A percentile compares a stretch with the other conserved stretches of the same genome.
Conservation (phyloP, 2,888 invertebrate genomes). For the Drosophila cognata region DNA sequence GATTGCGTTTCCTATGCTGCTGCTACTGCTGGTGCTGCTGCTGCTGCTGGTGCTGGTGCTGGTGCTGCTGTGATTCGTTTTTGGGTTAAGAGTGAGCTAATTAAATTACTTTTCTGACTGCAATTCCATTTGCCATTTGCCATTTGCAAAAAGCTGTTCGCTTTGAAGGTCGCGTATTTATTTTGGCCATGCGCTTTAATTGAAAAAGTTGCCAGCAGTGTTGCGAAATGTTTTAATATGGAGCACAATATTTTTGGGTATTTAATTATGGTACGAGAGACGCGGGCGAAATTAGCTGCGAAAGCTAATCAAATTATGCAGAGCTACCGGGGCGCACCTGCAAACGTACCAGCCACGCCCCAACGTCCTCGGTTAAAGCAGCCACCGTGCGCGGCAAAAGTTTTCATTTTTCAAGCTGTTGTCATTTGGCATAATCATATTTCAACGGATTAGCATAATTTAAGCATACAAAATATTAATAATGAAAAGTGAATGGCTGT, state of each 20-base stretch:
- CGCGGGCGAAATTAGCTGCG: conserved; percentile 68
- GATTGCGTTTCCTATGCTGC: not conserved
- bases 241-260: conserved; percentile 32
- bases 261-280: conserved; percentile 67
- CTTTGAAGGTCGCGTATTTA: conserved; percentile 73
- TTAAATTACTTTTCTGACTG: conserved; percentile 75
- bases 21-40: not conserved
- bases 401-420: conserved; percentile 69
- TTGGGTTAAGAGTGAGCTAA: conserved; percentile 63
- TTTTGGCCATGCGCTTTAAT: conserved; percentile 58
- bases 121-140: conserved; percentile 66
- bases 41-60: not conserved
- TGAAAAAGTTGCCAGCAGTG: conserved; percentile 68
- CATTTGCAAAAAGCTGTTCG: conserved; percentile 38
- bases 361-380: conserved; percentile 30
- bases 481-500: conserved; percentile 81
- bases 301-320: conserved; percentile 78
- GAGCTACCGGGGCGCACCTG: conserved; percentile 48
- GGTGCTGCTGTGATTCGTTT: conserved; percentile 20
- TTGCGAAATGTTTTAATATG: conserved; percentile 53
- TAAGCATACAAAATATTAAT: conserved; percentile 77
- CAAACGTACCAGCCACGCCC: conserved; percentile 19
- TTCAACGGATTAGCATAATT: conserved; percentile 82
- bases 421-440: conserved; percentile 82
- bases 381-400: conserved; percentile 15